Percentiles rank a stretch among this genome's conserved stretches.
These are phyloP conservation scores for Stegostoma tigrinum DNA, from an alignment of 2,113 vertebrate genomes.

Conservation along the genomic window DNA sequence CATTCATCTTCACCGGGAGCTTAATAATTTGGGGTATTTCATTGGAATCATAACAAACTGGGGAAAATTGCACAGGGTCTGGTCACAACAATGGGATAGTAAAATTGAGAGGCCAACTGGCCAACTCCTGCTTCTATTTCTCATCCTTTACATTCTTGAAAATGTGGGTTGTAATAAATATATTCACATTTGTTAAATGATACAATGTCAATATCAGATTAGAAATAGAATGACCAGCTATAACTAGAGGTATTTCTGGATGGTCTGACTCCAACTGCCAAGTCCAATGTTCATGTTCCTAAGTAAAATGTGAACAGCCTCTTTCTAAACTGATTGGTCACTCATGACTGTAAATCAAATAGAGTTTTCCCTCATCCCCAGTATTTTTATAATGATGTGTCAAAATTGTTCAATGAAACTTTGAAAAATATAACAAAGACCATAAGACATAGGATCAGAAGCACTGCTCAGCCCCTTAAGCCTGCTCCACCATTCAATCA, in stretches of 20 bases:
- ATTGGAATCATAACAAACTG: no score
- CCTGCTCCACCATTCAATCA: no score
- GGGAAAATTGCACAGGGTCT: no score
- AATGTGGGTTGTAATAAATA: background rate
- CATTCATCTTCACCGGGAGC: no score
- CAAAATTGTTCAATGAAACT: background rate
- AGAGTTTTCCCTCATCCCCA: background rate
- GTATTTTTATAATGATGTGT: background rate
- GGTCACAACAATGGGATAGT: no score
- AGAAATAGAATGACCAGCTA: background rate
- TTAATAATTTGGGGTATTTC: no score
- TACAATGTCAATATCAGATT: background rate
- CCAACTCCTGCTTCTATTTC: no score
- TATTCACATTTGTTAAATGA: background rate
- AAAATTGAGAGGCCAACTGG: no score
- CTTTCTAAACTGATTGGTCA: background rate
- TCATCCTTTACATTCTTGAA: background rate
- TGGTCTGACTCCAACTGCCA: background rate
- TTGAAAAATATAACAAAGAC: no score
- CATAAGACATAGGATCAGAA: no score
- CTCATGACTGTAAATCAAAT: background rate
- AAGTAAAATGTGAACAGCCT: background rate
- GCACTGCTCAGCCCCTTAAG: no score
- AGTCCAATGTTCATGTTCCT: background rate
- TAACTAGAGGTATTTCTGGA: background rate